Evolutionary conservation across 2,888 invertebrate species (phyloP).

Genomic region (Spicauda simplicius): DNA sequence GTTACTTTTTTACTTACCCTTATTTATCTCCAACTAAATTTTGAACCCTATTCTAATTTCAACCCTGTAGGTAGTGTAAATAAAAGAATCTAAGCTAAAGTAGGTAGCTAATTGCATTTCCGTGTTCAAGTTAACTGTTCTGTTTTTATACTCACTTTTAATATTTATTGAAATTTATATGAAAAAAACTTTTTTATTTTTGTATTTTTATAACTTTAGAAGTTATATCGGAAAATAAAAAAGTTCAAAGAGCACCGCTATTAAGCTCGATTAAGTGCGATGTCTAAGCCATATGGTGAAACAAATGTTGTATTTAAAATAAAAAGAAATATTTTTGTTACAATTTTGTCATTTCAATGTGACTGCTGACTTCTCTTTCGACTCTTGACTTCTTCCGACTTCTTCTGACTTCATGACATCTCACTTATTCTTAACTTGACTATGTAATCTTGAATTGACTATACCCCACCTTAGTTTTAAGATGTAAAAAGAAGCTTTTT

Average conservation of each 20-base stretch:
- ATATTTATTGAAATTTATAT: slow-evolving; percentile 45
- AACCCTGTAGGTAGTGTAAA: slow-evolving; percentile 42
- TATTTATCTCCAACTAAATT: slow-evolving; percentile 3
- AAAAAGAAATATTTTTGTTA: slow-evolving; percentile 64
- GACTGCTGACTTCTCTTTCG: slow-evolving; percentile 37
- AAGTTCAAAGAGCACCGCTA: slow-evolving; percentile 52
- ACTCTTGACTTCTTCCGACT: slow-evolving; percentile 46
- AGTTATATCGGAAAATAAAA: slow-evolving; percentile 58
- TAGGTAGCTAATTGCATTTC: slow-evolving; percentile 34
- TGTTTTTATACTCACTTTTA: slow-evolving; percentile 40
- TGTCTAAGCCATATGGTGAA: slow-evolving; percentile 64
- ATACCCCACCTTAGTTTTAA: slow-evolving; percentile 18
- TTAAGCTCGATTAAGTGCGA: slow-evolving; percentile 73
- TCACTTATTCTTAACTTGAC: slow-evolving; percentile 66
- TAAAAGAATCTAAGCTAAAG: slow-evolving; percentile 35
- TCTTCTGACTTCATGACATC: slow-evolving; percentile 63
- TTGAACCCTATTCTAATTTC: slow-evolving; percentile 41
- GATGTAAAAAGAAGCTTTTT: slow-evolving; percentile 8
- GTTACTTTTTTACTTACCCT: slow-evolving; percentile 6
- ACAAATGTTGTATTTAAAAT: slow-evolving; percentile 58
- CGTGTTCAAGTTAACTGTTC: slow-evolving; percentile 24
- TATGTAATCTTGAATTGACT: slow-evolving; percentile 52
- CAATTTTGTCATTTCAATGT: slow-evolving; percentile 52
- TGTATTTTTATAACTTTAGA: slow-evolving; percentile 51
- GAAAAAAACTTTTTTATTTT: slow-evolving; percentile 52